Evolutionary conservation across 2,888 invertebrate genomes (phyloP).

Genomic region (Hetaerina titia): DNA sequence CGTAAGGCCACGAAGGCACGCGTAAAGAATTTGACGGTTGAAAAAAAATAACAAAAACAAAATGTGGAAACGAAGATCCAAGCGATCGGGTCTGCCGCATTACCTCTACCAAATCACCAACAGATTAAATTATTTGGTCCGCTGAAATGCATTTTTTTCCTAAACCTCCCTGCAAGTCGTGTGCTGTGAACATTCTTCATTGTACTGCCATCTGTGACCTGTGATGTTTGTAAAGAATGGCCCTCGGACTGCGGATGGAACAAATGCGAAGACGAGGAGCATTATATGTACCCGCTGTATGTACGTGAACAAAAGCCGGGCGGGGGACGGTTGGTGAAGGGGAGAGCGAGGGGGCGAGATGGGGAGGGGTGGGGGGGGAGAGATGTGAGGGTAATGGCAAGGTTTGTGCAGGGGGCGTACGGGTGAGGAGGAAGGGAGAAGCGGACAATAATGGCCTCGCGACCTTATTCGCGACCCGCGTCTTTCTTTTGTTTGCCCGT

Average conservation of each 20-base stretch:
- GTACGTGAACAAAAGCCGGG: background rate
- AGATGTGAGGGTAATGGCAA: slow-evolving; percentile 52
- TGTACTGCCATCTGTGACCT: slow-evolving; percentile 4
- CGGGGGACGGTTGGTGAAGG: background rate
- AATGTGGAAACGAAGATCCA: background rate
- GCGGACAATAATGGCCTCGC: background rate
- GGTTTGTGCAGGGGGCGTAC: slow-evolving; percentile 36
- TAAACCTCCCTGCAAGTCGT: background rate
- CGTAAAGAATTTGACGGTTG: background rate
- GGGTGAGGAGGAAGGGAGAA: background rate
- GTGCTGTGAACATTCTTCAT: background rate
- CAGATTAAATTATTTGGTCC: background rate
- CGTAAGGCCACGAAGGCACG: background rate
- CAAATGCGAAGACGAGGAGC: background rate
- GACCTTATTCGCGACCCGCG: slow-evolving; percentile 49
- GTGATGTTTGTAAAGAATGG: background rate
- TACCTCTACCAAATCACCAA: background rate
- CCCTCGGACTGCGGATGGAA: background rate
- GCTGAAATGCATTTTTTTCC: background rate
- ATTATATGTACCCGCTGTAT: background rate
- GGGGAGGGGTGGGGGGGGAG: slow-evolving; percentile 47
- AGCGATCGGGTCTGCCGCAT: background rate
- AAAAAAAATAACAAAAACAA: background rate
- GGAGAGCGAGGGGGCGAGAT: background rate
- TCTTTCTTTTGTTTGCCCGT: slow-evolving; percentile 34